phyloP scores from a whole-genome alignment of 2,113 vertebrate species.

The Fregata magnificens region DNA sequence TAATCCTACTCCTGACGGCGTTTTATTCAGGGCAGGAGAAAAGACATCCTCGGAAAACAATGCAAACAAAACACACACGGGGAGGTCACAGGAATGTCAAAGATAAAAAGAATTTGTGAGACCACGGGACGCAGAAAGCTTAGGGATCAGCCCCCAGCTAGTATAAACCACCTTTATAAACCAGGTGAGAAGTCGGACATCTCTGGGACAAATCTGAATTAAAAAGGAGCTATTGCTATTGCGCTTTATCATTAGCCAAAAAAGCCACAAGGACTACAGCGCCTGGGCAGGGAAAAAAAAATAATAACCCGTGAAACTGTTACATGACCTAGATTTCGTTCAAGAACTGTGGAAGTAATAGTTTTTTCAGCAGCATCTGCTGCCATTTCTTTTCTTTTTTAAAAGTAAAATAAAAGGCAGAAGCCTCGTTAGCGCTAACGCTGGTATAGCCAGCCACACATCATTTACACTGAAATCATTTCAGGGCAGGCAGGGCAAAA shows the following conservation, averaged over 20 bases:
- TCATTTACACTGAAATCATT: not conserved
- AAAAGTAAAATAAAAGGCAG: not conserved
- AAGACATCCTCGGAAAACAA: not conserved
- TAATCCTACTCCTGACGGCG: not conserved
- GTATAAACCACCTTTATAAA: not conserved
- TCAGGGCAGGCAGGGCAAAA: not conserved
- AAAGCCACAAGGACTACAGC: not conserved
- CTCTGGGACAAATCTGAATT: not conserved
- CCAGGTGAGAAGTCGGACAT: not conserved
- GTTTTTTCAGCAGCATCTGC: slow-evolving; percentile 9
- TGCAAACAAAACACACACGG: not conserved
- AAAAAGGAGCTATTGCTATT: not conserved
- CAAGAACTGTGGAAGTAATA: not conserved
- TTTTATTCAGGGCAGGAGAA: slow-evolving; percentile 11
- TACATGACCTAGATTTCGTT: slow-evolving; percentile 33
- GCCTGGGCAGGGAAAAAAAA: not conserved
- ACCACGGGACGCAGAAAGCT: not conserved
- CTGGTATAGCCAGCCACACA: not conserved
- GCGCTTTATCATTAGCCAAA: not conserved
- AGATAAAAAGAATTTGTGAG: not conserved
- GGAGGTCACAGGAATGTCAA: not conserved
- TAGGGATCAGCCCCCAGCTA: not conserved
- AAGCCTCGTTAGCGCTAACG: not conserved
- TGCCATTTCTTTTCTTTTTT: not conserved
- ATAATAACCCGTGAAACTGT: not conserved